phyloP scores from a whole-genome alignment of 1,140 invertebrate species.

The Hycleus phaleratus region DNA sequence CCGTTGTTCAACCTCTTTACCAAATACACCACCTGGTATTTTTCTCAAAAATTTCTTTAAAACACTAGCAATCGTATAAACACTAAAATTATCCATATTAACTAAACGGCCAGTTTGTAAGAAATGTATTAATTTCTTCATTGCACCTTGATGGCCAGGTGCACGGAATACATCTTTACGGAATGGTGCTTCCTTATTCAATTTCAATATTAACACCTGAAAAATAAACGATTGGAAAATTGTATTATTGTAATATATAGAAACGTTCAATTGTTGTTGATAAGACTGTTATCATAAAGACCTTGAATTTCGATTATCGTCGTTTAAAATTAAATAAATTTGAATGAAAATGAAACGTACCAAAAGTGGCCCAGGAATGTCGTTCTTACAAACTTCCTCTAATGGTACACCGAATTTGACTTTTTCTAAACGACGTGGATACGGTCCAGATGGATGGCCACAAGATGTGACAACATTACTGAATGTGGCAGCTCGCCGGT shows the following conservation, averaged over 20 bases:
- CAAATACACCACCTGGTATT: constrained; percentile 93
- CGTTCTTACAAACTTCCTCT: constrained; percentile 86
- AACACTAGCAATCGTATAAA: constrained; percentile 97
- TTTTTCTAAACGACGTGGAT: constrained; percentile 78
- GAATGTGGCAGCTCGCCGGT: constrained; percentile 76
- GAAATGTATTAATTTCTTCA: constrained; percentile 94
- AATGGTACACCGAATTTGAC: constrained; percentile 87
- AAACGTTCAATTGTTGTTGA: too few species aligned
- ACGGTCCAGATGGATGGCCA: constrained; percentile 66
- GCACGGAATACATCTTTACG: constrained; percentile 91
- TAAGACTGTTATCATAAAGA: too few species aligned
- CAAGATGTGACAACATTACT: constrained; percentile 85
- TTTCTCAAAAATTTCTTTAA: constrained; percentile 97
- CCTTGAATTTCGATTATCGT: too few species aligned
- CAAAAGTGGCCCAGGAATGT: constrained; percentile 83
- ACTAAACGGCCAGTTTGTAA: constrained; percentile 88
- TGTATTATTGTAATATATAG: too few species aligned
- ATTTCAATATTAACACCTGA: constrained; percentile 82
- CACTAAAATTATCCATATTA: constrained; percentile 96
- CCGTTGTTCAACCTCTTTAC: constrained; percentile 79
- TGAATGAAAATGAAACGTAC: constrained; percentile 47
- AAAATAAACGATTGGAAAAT: constrained; percentile 16
- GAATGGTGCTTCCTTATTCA: constrained; percentile 89
- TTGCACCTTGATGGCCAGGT: constrained; percentile 88
- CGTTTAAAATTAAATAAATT: neutral